These are phyloP conservation scores for Drosophila ohnishii DNA, from an alignment of 1,140 invertebrate genomes.

Conservation along the genomic window DNA sequence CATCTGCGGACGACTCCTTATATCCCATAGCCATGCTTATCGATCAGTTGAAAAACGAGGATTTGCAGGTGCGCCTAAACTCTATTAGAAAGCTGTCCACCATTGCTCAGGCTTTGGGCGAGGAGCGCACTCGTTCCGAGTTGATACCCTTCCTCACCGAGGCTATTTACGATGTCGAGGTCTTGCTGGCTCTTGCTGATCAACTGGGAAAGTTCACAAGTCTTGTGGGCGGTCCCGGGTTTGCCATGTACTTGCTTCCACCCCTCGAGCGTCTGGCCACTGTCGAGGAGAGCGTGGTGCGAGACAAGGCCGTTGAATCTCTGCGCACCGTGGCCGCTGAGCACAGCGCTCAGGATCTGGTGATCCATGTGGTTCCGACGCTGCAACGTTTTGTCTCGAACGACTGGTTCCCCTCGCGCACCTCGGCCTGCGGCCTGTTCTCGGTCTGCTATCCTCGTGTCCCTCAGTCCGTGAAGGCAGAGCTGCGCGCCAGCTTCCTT, in stretches of 20 bases:
- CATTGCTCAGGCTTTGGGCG: slow-evolving; percentile 98
- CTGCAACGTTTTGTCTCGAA: slow-evolving; percentile 95
- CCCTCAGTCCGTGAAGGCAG: slow-evolving; percentile 88
- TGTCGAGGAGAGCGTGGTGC: slow-evolving; percentile 99
- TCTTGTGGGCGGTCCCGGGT: slow-evolving; percentile 97
- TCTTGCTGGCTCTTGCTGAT: slow-evolving; percentile 97
- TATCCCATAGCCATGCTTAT: slow-evolving; percentile 99
- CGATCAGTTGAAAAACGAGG: slow-evolving; percentile 99
- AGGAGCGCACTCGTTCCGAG: slow-evolving; percentile 97
- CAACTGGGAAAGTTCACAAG: slow-evolving; percentile 97
- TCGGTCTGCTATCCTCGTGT: slow-evolving; percentile 89
- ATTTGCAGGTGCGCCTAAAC: slow-evolving; percentile 98
- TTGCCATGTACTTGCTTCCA: slow-evolving; percentile 96
- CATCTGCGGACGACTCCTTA: slow-evolving; percentile 95
- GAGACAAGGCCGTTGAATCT: slow-evolving; percentile 99
- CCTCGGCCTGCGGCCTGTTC: slow-evolving; percentile 97
- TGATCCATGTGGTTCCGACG: slow-evolving; percentile 96
- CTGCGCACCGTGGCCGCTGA: slow-evolving; percentile 93
- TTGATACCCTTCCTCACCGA: slow-evolving; percentile 99
- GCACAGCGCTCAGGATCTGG: slow-evolving; percentile 93
- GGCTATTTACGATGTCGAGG: slow-evolving; percentile 99
- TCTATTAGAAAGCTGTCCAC: slow-evolving; percentile 99
- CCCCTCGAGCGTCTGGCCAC: slow-evolving; percentile 98
- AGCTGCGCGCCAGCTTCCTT: slow-evolving; percentile 94
- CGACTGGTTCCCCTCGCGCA: slow-evolving; percentile 98